These are phyloP conservation scores for Hyposoter dolosus DNA, from an alignment of 2,888 invertebrate genomes.

Conservation along the genomic window DNA sequence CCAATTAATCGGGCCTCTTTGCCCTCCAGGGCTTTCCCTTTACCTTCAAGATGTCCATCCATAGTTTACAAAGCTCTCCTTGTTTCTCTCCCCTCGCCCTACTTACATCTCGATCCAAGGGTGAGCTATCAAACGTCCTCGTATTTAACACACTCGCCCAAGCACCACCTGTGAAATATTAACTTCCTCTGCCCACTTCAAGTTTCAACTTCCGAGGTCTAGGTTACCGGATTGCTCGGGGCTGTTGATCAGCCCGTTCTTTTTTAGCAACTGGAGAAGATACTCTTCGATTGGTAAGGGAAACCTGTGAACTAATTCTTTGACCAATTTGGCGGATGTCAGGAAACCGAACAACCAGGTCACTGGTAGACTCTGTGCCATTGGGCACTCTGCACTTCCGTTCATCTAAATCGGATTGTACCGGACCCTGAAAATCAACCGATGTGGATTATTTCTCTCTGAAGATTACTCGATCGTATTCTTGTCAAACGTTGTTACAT, in stretches of 20 bases:
- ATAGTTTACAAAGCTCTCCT: conserved; percentile 43
- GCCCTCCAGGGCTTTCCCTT: conserved; percentile 19
- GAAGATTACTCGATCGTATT: conserved; percentile 9
- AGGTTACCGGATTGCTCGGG: background rate
- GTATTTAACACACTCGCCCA: background rate
- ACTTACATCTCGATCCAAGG: conserved; percentile 31
- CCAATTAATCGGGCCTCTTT: conserved; percentile 66
- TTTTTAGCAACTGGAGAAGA: background rate
- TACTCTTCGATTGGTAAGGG: background rate
- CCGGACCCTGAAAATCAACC: background rate
- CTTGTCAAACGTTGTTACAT: conserved; percentile 37
- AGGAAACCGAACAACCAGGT: background rate
- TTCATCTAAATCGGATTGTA: background rate
- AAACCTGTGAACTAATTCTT: background rate
- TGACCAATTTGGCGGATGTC: background rate
- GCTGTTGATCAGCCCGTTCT: conserved; percentile 1
- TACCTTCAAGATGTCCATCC: conserved; percentile 34
- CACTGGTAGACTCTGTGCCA: background rate
- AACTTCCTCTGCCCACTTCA: background rate
- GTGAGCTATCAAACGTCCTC: conserved; percentile 31
- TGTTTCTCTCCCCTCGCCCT: background rate
- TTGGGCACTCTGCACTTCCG: background rate
- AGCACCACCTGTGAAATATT: conserved; percentile 13
- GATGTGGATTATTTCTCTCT: background rate
- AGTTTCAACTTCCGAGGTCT: background rate